Percentiles rank a stretch among this genome's conserved stretches.
These are phyloP conservation scores for Malacoctenus gilli DNA, from an alignment of 2,797 vertebrate species.

Conservation along the genomic window DNA sequence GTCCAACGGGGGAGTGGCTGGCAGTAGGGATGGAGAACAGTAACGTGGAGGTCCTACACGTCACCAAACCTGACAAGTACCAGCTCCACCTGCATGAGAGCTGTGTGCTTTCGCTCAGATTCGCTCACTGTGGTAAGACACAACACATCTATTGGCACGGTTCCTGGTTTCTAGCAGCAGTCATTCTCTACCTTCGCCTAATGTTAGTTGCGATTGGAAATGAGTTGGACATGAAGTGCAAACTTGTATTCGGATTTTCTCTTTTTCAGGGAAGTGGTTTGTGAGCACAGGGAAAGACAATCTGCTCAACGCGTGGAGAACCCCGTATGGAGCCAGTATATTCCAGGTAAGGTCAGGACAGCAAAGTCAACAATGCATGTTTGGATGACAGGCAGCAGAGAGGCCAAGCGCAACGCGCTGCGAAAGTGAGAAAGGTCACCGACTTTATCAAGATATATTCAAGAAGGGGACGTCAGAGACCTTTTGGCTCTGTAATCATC, in stretches of 20 bases:
- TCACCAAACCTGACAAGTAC: conserved; percentile 96
- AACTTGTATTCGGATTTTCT: too few relatives aligned
- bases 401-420: neutral
- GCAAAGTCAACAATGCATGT: too few relatives aligned
- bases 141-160: too few relatives aligned
- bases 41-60: conserved; percentile 94
- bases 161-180: too few relatives aligned
- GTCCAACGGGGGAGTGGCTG: conserved; percentile 95
- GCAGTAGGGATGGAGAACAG: conserved; percentile 98
- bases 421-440: neutral
- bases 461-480: neutral
- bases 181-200: too few relatives aligned
- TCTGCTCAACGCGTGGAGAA: conserved; percentile 87
- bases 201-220: too few relatives aligned
- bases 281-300: conserved; percentile 88
- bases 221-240: too few relatives aligned
- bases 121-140: conserved; percentile 92
- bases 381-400: neutral
- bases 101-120: conserved; percentile 95
- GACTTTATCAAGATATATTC: neutral
- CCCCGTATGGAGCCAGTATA: conserved; percentile 87
- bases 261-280: conserved; percentile 86
- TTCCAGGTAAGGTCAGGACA: conserved; percentile 78
- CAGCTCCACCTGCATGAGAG: conserved; percentile 97
- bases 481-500: neutral